Conservation (phyloP, 2,113 vertebrate species). For the Mesoclemmys tuberculata region DNA sequence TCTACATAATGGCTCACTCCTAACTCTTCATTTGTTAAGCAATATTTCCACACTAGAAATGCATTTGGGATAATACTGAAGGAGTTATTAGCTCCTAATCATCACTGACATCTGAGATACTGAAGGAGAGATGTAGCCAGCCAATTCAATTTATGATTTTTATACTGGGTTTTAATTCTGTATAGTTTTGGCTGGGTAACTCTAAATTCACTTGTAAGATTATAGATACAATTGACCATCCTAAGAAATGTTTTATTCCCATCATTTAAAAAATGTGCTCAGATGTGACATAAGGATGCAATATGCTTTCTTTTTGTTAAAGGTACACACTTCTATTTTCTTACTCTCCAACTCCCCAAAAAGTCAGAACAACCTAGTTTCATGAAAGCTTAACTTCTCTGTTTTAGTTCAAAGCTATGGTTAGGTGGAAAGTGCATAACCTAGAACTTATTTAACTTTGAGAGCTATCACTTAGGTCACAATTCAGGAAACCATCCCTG, state of each 20-base stretch:
- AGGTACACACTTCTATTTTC: background rate
- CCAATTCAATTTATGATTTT: constrained; percentile 31
- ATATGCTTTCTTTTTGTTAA: background rate
- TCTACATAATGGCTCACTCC: background rate
- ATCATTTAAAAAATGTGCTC: background rate
- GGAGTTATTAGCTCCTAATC: background rate
- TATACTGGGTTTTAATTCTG: constrained; percentile 30
- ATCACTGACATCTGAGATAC: background rate
- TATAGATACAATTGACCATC: background rate
- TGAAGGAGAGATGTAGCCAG: background rate
- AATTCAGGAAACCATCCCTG: background rate
- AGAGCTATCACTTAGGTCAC: background rate
- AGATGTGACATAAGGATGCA: background rate
- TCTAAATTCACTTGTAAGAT: constrained; percentile 3
- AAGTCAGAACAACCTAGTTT: background rate
- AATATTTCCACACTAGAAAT: background rate
- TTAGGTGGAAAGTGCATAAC: too few species aligned
- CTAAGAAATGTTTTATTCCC: background rate
- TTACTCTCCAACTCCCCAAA: background rate
- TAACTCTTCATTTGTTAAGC: background rate
- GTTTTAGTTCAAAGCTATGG: background rate
- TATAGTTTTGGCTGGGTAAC: constrained; percentile 3
- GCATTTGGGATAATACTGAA: background rate
- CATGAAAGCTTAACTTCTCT: background rate
- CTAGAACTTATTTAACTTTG: background rate